phyloP scores from a whole-genome alignment of 2,113 vertebrate species.

The Charina bottae region DNA sequence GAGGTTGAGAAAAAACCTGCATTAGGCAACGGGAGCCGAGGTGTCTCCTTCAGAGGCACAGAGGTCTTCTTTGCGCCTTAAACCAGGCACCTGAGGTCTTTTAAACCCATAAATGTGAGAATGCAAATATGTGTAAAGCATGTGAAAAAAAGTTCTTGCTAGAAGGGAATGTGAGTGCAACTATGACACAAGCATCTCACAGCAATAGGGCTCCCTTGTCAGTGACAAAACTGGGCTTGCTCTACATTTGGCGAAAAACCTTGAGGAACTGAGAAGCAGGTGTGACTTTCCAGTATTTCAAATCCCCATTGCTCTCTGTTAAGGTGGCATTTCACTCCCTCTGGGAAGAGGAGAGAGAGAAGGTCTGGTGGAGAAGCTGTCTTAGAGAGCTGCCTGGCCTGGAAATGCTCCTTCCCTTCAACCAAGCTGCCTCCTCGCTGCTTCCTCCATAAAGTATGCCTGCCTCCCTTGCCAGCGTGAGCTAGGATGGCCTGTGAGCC shows the following conservation, averaged over 20 bases:
- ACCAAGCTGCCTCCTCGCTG: not conserved
- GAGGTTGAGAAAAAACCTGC: not conserved
- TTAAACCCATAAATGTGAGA: not conserved
- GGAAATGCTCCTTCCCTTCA: not conserved
- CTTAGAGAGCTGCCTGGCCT: not conserved
- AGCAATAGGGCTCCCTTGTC: not conserved
- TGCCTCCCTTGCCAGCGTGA: not conserved
- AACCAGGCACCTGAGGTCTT: not conserved
- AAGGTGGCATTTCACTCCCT: too few species aligned
- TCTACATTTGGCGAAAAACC: not conserved
- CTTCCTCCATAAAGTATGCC: not conserved
- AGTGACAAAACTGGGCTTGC: not conserved
- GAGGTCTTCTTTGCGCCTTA: not conserved
- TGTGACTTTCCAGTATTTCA: not conserved
- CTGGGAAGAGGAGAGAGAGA: not conserved
- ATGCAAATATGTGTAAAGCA: not conserved
- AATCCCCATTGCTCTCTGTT: not conserved
- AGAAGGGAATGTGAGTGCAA: not conserved
- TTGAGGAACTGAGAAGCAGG: not conserved
- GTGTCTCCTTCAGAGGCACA: not conserved
- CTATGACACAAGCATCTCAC: not conserved
- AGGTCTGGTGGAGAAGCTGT: not conserved
- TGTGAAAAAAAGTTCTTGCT: not conserved
- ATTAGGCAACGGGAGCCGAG: not conserved
- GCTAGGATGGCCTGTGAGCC: accelerated